These are phyloP conservation scores for Ginglymostoma cirratum DNA, from an alignment of 2,113 vertebrate genomes.

Conservation along the genomic window DNA sequence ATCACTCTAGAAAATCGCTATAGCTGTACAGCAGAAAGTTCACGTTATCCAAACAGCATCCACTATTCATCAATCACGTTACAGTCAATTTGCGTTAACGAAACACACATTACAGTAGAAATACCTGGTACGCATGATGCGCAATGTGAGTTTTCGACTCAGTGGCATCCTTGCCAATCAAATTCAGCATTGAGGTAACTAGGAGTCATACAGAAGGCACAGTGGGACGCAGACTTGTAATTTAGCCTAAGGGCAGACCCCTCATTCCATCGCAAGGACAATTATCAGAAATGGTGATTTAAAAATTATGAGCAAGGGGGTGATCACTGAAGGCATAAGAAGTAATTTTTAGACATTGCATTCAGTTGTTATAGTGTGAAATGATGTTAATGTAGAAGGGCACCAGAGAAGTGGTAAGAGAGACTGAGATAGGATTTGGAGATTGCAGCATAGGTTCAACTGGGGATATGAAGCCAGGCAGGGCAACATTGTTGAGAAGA, in stretches of 20 bases:
- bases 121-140: no score
- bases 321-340: background rate
- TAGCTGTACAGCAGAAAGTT: no score
- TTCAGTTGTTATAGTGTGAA: background rate
- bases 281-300: background rate
- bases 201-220: background rate
- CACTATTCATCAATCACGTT: no score
- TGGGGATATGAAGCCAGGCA: background rate
- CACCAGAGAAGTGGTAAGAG: background rate
- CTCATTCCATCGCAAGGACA: background rate
- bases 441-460: background rate
- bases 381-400: background rate
- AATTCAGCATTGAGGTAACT: background rate
- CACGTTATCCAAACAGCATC: no score
- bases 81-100: no score
- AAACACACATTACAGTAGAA: no score
- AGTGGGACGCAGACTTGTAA: background rate
- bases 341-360: background rate
- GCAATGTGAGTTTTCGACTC: background rate
- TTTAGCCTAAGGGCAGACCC: background rate
- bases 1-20: no score
- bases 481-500: background rate
- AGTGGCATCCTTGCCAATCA: background rate
- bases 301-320: background rate
- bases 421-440: background rate